Conservation (phyloP, 2,113 vertebrate species). For the Pseudonaja textilis region DNA sequence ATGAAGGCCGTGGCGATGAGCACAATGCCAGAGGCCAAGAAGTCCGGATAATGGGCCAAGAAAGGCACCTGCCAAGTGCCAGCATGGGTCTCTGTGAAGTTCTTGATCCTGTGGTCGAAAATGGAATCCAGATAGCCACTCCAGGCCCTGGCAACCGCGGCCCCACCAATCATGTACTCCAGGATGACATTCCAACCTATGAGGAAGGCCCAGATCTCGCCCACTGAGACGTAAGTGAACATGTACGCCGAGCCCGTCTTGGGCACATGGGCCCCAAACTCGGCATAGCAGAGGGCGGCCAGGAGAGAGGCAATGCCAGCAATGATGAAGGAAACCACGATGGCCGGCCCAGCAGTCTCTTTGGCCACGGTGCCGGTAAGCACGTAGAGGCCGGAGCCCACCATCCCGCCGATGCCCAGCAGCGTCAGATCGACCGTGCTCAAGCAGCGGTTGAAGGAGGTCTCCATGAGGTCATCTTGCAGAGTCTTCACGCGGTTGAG, state of each 20-base stretch:
- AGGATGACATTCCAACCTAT: constrained; percentile 96
- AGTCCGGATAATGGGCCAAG: constrained; percentile 87
- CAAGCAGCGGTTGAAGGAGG: constrained; percentile 86
- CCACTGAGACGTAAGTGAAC: constrained; percentile 94
- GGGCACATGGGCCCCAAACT: constrained; percentile 92
- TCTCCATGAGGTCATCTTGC: constrained; percentile 89
- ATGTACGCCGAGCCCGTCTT: constrained; percentile 95
- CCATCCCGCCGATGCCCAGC: constrained; percentile 91
- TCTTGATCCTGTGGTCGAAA: constrained; percentile 89
- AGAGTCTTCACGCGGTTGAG: constrained; percentile 89
- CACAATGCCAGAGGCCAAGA: constrained; percentile 84
- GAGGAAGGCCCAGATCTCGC: constrained; percentile 96
- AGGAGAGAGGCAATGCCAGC: constrained; percentile 88
- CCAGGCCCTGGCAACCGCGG: constrained; percentile 91
- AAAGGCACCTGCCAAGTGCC: constrained; percentile 86
- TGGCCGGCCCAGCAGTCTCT: constrained; percentile 83
- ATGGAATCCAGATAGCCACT: constrained; percentile 94
- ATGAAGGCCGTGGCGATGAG: constrained; percentile 86
- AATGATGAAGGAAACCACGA: constrained; percentile 84
- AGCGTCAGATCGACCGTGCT: constrained; percentile 88
- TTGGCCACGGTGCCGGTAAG: constrained; percentile 93
- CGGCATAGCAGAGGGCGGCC: constrained; percentile 92
- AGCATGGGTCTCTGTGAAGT: constrained; percentile 85
- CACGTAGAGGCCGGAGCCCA: constrained; percentile 92
- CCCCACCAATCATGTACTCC: constrained; percentile 92